Evolutionary conservation across 1,140 invertebrate genomes (phyloP), one percentile per base, ranked within the genome.

Genomic region (Musca vetustissima): DNA sequence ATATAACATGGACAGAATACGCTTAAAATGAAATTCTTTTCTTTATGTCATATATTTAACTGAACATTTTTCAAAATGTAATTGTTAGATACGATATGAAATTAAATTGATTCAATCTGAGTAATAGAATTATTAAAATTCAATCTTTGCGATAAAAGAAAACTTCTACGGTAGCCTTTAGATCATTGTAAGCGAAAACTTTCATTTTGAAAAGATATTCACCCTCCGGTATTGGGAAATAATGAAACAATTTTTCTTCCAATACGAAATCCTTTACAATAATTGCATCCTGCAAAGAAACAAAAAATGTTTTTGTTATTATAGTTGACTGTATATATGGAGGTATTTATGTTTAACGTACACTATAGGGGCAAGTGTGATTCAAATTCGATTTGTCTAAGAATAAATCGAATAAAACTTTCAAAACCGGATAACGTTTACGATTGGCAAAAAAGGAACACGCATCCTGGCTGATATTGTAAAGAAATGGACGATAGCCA

Each of bases 111-210:
- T n/a, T n/a, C n/a, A n/a, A n/a, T n/a, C n/a, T n/a, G n/a, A n/a
- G n/a, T n/a, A n/a, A n/a, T n/a, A n/a, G n/a, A 28, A 28, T 28
- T 28, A 43, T 43, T 13, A 43, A 43, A 43, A 2, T 43, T 43
- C 11, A 43, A 43, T 43, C 11, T 43, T 13, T 43, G 6, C 36
- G 36, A 11, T 1, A 11, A 28, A 57, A 7, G 25, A 15, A 57
- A 1, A 25, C 53, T 22, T 21, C 14, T 28, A 57, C 53, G 9
- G 22, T 57, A 0, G 53, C 53, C 28, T 57, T 57, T 57, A 57
- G 28, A 28, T 57, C 53, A 28, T 57, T 57, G 15, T 25, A 57
- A 4, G 53, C 53, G 15, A 57, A 57, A 57, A 57, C 24, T 14
- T 57, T 57, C 9, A 57, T 11, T 57, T 28, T 24, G 14, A 57